Conservation (phyloP, 2,888 invertebrate species). For the Rhodophaea formosa region DNA sequence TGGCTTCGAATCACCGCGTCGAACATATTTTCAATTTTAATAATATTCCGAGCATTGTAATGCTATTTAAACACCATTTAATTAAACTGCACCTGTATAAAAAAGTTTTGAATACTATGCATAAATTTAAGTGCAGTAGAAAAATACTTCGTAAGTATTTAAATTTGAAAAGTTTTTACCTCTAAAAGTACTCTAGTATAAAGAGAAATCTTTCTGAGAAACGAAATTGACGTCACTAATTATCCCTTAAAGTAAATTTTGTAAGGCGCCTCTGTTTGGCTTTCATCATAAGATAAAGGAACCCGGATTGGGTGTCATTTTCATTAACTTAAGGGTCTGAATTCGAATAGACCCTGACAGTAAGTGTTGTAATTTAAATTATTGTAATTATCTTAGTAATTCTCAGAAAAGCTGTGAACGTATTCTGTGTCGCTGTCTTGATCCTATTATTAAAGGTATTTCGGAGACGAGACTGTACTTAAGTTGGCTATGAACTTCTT, state of each 20-base stretch:
- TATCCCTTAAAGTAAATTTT: background rate
- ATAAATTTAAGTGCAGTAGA: no score
- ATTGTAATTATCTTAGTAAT: background rate
- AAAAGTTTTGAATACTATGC: no score
- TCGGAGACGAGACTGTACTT: background rate
- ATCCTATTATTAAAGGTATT: background rate
- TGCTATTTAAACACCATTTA: no score
- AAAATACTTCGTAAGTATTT: no score
- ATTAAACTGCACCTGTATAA: no score
- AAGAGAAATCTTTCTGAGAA: background rate
- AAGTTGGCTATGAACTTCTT: no score
- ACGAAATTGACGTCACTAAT: background rate
- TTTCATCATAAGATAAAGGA: background rate
- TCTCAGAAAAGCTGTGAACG: background rate
- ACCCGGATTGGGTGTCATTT: background rate
- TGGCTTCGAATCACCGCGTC: no score
- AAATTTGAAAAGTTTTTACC: no score
- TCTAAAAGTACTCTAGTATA: no score
- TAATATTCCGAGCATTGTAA: no score
- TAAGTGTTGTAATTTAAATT: background rate
- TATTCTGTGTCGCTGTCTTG: background rate
- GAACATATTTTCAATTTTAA: no score
- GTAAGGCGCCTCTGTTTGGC: background rate
- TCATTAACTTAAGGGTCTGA: background rate
- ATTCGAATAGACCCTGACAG: background rate